Conservation (phyloP, 2,113 vertebrate genomes). For the Carassius carassius region DNA sequence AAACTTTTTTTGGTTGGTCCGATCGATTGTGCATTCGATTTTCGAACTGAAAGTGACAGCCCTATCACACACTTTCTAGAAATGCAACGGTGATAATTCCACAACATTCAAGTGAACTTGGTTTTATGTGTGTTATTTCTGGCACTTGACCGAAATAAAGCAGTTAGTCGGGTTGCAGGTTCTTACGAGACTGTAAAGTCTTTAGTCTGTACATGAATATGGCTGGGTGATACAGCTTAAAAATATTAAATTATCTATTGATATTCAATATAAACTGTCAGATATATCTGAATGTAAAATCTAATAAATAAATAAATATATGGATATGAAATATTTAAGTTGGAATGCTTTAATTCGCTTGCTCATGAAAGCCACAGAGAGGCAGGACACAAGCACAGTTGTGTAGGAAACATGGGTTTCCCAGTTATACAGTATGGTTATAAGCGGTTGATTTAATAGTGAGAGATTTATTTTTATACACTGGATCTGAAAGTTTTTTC, state of each 20-base stretch:
- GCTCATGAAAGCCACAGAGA: not conserved
- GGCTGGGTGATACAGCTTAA: not conserved
- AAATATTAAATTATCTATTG: not conserved
- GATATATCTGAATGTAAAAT: not conserved
- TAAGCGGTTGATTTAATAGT: not conserved
- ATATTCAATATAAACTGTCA: not conserved
- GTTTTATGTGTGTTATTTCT: not conserved
- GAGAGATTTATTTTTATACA: not conserved
- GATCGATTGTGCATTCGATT: too few species aligned
- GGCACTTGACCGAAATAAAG: not conserved
- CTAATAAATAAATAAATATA: not conserved
- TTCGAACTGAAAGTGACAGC: too few species aligned
- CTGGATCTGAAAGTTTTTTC: not conserved
- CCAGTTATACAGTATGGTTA: not conserved
- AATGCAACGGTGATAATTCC: not conserved
- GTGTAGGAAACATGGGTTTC: not conserved
- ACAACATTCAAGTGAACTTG: not conserved
- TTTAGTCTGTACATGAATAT: not conserved
- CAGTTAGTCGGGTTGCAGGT: not conserved
- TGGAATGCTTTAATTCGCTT: not conserved
- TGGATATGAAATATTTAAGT: too few species aligned
- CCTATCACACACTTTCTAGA: not conserved
- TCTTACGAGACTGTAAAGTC: not conserved
- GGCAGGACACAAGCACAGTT: not conserved
- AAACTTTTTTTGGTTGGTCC: too few species aligned